These are phyloP conservation scores for Phortica variegata DNA, from an alignment of 1,140 invertebrate genomes.

Conservation along the genomic window DNA sequence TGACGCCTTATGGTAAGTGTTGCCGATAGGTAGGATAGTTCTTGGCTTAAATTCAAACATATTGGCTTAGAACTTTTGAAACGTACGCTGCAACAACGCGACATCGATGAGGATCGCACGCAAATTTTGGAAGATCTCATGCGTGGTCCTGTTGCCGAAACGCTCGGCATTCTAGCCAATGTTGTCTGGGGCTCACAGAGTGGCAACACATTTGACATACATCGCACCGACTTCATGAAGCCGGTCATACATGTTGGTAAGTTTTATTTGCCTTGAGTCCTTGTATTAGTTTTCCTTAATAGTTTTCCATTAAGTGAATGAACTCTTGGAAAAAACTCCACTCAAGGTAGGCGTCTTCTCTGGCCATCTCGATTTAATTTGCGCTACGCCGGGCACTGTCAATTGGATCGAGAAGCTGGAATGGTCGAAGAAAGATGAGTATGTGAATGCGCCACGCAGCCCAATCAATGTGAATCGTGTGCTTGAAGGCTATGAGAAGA, in stretches of 20 bases:
- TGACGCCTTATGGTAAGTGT: constrained; percentile 16
- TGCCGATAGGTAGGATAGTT: not conserved
- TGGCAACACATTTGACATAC: constrained; percentile 64
- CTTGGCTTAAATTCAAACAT: not conserved
- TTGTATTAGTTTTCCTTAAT: constrained; percentile 36
- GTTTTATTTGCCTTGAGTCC: constrained; percentile 3
- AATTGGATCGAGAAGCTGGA: constrained; percentile 72
- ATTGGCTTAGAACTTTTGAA: constrained; percentile 30
- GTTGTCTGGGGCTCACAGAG: constrained; percentile 67
- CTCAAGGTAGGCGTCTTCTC: constrained; percentile 51
- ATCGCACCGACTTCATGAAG: constrained; percentile 80
- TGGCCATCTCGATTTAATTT: constrained; percentile 68
- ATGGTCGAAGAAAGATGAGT: constrained; percentile 63
- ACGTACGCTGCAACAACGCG: constrained; percentile 35
- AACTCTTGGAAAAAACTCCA: constrained; percentile 67
- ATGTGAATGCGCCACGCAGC: constrained; percentile 59
- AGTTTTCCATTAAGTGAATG: constrained; percentile 60
- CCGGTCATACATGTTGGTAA: constrained; percentile 70
- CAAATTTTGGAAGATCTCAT: constrained; percentile 63
- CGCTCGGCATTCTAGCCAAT: constrained; percentile 64
- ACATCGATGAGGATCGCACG: constrained; percentile 44
- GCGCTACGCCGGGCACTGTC: constrained; percentile 67
- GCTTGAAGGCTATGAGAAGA: constrained; percentile 69
- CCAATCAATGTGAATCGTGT: constrained; percentile 62
- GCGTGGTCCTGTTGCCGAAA: constrained; percentile 69